Base-by-base conservation (phyloP, 1,140 invertebrate genomes). In the Eufriesea mexicana region DNA sequence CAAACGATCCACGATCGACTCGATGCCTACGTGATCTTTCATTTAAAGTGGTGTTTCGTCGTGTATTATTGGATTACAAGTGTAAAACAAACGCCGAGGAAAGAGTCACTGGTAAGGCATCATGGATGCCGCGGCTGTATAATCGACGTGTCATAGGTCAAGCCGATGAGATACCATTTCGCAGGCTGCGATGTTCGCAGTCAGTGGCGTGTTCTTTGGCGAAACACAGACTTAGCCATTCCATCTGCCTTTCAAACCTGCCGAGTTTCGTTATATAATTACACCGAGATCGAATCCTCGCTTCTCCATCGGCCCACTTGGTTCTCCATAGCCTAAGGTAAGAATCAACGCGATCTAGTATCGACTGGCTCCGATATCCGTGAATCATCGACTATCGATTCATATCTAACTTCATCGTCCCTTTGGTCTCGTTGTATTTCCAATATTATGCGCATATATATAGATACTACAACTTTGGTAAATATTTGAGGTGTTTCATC, bases 61-160 rank as follows among this genome's bases (percentile, higher is more conserved):
- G 20, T 25, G 18, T 57, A 35, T 61, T 64, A 59, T 35, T 47
- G 54, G 47, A 49, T 35, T 25, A 76, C 23, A 28, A 83, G 66
- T 20, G 71, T 18, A 55, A 59, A 61, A 35, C 14, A 79, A 66
- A 59, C 55, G 62, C 68, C 49, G 64, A 68, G 51, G 71, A 74
- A 78, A 77, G 47, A 76, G 66, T 72, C 28, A 51, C 72, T 78
- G 10, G 57, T 71, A 25, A 87, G 62, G 55, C 72, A 85, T 83
- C 62, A 79, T 82, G 61, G 55, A 61, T 61, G 82, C 57, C 59
- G 68, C 45, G 61, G n/a, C 51, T 68, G 77, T 78, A 84, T 87
- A 89, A 89, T 90, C 91, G 87, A 87, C 72, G 84, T 93, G 92
- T 91, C 92, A 93, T 90, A 94, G 93, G 93, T 94, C 92, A 92